Percentiles rank a stretch among this genome's conserved stretches.
These are phyloP conservation scores for Corticium candelabrum DNA, from an alignment of 37 sponge, comb jelly and placozoan species.

Conservation along the genomic window DNA sequence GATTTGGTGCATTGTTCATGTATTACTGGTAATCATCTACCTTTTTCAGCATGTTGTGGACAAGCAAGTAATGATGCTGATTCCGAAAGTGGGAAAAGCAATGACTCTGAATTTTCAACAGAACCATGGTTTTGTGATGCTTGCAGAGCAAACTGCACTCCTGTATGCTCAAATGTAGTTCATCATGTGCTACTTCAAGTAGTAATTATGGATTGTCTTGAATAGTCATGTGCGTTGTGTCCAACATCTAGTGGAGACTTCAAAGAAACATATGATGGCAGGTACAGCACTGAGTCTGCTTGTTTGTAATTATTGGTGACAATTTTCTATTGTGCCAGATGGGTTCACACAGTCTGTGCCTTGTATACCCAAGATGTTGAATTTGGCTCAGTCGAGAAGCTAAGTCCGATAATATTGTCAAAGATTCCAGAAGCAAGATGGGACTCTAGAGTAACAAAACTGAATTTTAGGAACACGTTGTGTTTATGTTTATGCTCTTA, in stretches of 20 bases:
- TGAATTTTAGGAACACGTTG: neutral
- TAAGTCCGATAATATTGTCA: slow-evolving; percentile 61
- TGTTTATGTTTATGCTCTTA: slow-evolving; percentile 8
- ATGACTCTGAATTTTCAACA: slow-evolving; percentile 7
- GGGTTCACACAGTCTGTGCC: slow-evolving; percentile 81
- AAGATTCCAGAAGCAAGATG: slow-evolving; percentile 40
- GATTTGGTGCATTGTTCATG: neutral
- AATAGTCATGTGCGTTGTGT: neutral
- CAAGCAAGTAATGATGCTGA: neutral
- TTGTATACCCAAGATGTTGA: slow-evolving; percentile 68
- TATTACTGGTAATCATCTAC: neutral
- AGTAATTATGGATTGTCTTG: no score
- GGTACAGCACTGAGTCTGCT: neutral
- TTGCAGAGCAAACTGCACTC: slow-evolving; percentile 33
- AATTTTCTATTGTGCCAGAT: slow-evolving; percentile 29
- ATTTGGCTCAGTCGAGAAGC: slow-evolving; percentile 42
- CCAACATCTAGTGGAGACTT: neutral
- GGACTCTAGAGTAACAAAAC: slow-evolving; percentile 39
- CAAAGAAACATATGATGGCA: neutral
- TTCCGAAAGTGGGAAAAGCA: no score
- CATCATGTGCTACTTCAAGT: neutral
- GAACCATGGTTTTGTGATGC: slow-evolving; percentile 85
- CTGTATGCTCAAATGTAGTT: neutral
- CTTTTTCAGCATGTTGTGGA: slow-evolving; percentile 71
- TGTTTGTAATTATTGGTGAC: neutral